phyloP scores from a whole-genome alignment of 35 echinoderm and acorn worm genomes.

The Stichopus chloronotus region DNA sequence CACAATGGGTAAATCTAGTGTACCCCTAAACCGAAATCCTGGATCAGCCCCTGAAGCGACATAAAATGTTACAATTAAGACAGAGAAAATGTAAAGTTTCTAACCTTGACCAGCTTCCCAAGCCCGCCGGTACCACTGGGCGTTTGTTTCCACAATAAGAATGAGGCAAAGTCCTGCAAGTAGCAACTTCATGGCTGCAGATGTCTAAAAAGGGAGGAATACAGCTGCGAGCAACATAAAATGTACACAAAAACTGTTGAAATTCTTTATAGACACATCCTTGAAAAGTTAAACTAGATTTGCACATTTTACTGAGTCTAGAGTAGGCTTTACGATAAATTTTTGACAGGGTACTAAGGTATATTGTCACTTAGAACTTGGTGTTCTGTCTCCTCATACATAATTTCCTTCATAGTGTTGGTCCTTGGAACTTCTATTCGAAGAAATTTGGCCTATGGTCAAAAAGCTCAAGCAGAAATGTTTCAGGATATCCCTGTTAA shows the following conservation, averaged over 20 bases:
- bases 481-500: not conserved
- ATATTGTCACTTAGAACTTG: conserved; percentile 15
- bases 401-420: not conserved
- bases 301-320: not conserved
- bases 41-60: not conserved
- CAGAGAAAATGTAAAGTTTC: conserved; percentile 37
- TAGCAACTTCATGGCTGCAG: conserved; percentile 49
- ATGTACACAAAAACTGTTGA: not conserved
- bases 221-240: conserved; percentile 3
- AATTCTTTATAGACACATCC: conserved; percentile 28
- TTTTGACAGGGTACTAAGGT: conserved; percentile 2
- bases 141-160: conserved; percentile 38
- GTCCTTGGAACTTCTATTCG: conserved; percentile 9
- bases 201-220: conserved; percentile 37
- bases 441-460: not conserved
- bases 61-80: conserved; percentile 21
- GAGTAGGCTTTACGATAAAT: not conserved
- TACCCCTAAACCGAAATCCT: no score
- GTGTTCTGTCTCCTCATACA: conserved; percentile 23
- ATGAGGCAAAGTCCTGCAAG: conserved; percentile 15
- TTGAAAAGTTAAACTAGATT: conserved; percentile 11
- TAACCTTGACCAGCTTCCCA: conserved; percentile 16
- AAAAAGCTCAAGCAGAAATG: not conserved
- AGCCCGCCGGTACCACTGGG: conserved; percentile 26
- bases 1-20: no score